A percentile compares a stretch with the other conserved stretches of the same genome.
Conservation (phyloP, 2,888 invertebrate species). For the Dorcus parallelipipedus region DNA sequence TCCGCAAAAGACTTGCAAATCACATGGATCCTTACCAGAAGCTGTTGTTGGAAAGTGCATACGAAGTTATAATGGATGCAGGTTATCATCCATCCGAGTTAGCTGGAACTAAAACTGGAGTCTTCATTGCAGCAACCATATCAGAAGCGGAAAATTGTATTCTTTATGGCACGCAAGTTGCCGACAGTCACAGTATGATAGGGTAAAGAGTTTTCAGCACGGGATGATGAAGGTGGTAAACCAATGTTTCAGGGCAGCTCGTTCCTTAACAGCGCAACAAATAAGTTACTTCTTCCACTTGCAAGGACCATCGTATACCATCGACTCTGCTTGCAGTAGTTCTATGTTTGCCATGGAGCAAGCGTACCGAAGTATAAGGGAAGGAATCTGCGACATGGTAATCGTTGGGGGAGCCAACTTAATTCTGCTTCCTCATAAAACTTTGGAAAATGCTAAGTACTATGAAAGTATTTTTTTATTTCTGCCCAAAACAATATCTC, state of each 20-base stretch:
- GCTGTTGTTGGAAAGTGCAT: conserved; percentile 56
- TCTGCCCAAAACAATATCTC: too few relatives aligned
- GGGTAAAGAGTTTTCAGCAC: conserved; percentile 55
- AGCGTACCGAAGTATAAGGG: conserved; percentile 71
- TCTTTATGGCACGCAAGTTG: background rate
- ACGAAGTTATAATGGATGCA: conserved; percentile 59
- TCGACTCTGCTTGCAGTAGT: conserved; percentile 95
- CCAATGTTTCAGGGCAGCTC: conserved; percentile 50
- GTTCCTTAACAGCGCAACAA: conserved; percentile 89
- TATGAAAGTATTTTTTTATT: conserved; percentile 14
- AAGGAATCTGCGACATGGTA: conserved; percentile 83
- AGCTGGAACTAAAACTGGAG: conserved; percentile 71
- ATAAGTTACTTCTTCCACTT: conserved; percentile 86
- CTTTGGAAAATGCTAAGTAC: conserved; percentile 78
- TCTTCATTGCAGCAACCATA: conserved; percentile 72
- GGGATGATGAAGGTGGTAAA: conserved; percentile 3
- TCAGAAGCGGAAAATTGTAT: conserved; percentile 70
- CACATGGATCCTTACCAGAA: conserved; percentile 56
- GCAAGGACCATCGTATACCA: conserved; percentile 82
- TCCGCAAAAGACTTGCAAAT: background rate
- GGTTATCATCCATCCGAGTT: conserved; percentile 65
- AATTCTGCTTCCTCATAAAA: conserved; percentile 81
- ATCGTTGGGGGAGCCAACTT: conserved; percentile 88
- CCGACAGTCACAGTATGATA: conserved; percentile 48
- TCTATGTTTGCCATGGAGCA: conserved; percentile 84